Percentiles rank a stretch among this genome's conserved stretches.
Evolutionary conservation across 2,888 invertebrate species (phyloP).

Genomic region (Nomada flava): DNA sequence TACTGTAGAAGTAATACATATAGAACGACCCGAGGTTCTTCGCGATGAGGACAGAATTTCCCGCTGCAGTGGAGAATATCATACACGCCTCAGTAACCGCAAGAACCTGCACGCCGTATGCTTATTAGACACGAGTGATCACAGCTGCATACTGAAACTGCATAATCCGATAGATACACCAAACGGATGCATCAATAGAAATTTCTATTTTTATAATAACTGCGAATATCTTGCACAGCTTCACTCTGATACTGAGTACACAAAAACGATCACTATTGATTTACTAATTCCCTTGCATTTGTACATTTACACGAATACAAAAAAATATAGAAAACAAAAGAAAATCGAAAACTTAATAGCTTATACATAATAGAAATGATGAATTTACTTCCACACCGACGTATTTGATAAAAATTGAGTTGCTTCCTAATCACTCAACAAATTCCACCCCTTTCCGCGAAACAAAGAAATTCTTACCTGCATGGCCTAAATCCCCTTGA

Average conservation of each 20-base stretch:
- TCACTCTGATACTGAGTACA: not conserved
- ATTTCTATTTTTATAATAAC: not conserved
- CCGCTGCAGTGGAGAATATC: conserved; percentile 21
- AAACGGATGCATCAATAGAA: conserved; percentile 4
- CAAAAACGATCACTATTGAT: not conserved
- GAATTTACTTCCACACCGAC: too few species aligned
- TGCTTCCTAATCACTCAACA: too few species aligned
- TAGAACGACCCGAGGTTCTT: conserved; percentile 12
- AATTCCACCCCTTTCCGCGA: not conserved
- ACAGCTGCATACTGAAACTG: conserved; percentile 14
- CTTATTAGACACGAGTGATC: conserved; percentile 42
- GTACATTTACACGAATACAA: too few species aligned
- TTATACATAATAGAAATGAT: too few species aligned
- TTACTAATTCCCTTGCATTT: too few species aligned
- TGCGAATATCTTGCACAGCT: conserved; percentile 3
- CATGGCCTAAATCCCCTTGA: conserved; percentile 49
- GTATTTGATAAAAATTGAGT: too few species aligned
- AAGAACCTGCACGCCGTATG: conserved; percentile 42
- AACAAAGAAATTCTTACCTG: conserved; percentile 70
- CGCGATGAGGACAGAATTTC: conserved; percentile 45
- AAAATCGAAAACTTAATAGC: too few species aligned
- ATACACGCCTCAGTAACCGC: conserved; percentile 7
- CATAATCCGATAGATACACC: conserved; percentile 29
- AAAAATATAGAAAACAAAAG: too few species aligned
- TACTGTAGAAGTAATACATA: not conserved